These are phyloP conservation scores for Strix aluco DNA, from an alignment of 2,113 vertebrate genomes.

Conservation along the genomic window DNA sequence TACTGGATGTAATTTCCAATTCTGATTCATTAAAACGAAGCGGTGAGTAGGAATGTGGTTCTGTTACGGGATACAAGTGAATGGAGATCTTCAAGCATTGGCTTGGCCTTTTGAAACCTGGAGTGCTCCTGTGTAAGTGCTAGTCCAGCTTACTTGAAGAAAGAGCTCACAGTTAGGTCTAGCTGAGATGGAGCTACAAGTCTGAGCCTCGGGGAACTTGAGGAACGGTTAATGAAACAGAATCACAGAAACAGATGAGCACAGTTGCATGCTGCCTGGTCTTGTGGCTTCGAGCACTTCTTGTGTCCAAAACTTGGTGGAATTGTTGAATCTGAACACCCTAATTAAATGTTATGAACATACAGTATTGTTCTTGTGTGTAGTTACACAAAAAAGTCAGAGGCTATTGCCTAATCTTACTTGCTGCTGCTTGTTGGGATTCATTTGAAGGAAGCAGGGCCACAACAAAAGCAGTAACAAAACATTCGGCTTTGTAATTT, in stretches of 20 bases:
- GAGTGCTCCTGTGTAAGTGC: neutral
- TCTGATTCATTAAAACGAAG: neutral
- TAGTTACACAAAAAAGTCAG: neutral
- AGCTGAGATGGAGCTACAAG: neutral
- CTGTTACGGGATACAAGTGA: neutral
- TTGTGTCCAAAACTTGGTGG: neutral
- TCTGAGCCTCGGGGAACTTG: neutral
- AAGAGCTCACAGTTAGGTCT: neutral
- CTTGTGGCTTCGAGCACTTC: neutral
- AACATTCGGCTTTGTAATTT: neutral
- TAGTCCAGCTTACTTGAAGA: neutral
- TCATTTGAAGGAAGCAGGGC: neutral
- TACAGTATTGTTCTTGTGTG: neutral
- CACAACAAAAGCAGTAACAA: neutral
- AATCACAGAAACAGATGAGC: neutral
- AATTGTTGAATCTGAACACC: neutral
- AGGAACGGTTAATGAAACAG: neutral
- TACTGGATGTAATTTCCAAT: neutral
- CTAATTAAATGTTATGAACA: fast-evolving
- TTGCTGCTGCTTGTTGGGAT: neutral
- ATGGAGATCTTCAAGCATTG: neutral
- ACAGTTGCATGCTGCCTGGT: neutral
- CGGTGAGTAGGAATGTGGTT: neutral
- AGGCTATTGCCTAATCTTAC: neutral
- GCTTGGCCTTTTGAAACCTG: neutral